Percentiles rank a stretch among this genome's conserved stretches.
These are phyloP conservation scores for Cotesia typhae DNA, from an alignment of 1,140 invertebrate genomes.

Conservation along the genomic window DNA sequence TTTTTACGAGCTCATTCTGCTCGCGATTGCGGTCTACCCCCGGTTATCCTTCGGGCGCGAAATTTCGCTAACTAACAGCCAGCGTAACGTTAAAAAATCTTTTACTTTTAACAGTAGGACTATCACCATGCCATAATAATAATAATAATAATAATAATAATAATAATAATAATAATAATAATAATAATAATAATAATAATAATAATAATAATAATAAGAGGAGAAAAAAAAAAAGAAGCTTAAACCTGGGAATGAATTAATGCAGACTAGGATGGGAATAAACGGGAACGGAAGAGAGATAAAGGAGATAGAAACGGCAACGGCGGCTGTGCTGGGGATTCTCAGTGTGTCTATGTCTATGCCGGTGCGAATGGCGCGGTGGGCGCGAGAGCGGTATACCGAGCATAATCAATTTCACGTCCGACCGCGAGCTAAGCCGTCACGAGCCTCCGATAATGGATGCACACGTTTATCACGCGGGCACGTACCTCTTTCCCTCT, in stretches of 20 bases:
- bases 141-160: background rate
- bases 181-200: background rate
- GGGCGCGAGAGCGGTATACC: slow-evolving; percentile 34
- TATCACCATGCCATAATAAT: background rate
- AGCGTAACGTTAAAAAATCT: slow-evolving; percentile 12
- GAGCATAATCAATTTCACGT: slow-evolving; percentile 39
- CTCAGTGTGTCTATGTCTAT: background rate
- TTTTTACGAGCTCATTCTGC: slow-evolving; percentile 26
- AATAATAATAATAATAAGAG: background rate
- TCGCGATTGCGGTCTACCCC: slow-evolving; percentile 23
- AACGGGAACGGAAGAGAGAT: background rate
- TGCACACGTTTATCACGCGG: slow-evolving; percentile 42
- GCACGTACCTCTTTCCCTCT: slow-evolving; percentile 31
- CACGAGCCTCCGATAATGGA: slow-evolving; percentile 43
- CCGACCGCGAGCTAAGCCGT: slow-evolving; percentile 39
- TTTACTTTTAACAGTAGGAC: background rate
- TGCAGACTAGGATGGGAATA: slow-evolving; percentile 1
- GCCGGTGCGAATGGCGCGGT: too few species aligned
- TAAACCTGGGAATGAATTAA: slow-evolving; percentile 3
- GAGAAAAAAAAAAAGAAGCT: background rate
- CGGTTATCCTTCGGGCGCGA: slow-evolving; percentile 5
- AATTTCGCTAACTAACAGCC: background rate
- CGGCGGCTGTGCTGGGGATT: background rate
- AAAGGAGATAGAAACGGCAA: slow-evolving; percentile 11
- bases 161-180: background rate